Evolutionary conservation across 2,113 vertebrate species (phyloP).

Genomic region (Laterallus jamaicensis): DNA sequence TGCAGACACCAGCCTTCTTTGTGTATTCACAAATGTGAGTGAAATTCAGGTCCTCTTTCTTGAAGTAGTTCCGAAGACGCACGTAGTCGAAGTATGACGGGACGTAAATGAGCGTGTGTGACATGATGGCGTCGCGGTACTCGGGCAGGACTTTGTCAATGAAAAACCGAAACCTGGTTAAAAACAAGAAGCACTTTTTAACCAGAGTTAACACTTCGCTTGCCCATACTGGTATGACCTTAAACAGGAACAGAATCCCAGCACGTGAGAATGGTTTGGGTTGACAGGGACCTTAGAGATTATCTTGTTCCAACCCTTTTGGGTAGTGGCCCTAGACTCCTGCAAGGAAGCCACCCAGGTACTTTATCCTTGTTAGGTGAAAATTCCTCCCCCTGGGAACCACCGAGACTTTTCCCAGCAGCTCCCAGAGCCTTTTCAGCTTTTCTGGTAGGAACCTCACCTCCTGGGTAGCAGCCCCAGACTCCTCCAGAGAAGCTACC

Average conservation of each 20-base stretch:
- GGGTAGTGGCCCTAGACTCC: too few relatives aligned
- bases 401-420: too few relatives aligned
- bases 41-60: constrained; percentile 89
- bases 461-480: too few relatives aligned
- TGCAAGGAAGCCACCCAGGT: too few relatives aligned
- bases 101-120: constrained; percentile 91
- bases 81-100: constrained; percentile 96
- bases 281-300: too few relatives aligned
- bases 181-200: not conserved
- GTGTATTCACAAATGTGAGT: constrained; percentile 90
- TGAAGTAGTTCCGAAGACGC: constrained; percentile 93
- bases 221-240: not conserved
- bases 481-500: too few relatives aligned
- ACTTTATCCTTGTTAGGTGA: too few relatives aligned
- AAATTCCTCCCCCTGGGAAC: too few relatives aligned
- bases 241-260: not conserved
- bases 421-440: too few relatives aligned
- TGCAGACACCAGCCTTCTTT: constrained; percentile 80
- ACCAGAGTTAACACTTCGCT: not conserved
- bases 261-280: too few relatives aligned
- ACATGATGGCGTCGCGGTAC: constrained; percentile 94
- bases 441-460: too few relatives aligned
- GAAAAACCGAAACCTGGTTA: constrained; percentile 90
- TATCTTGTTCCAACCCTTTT: too few relatives aligned
- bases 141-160: constrained; percentile 89